Base-by-base conservation (phyloP, 1,140 invertebrate species). In the Stegodyphus dumicola region DNA sequence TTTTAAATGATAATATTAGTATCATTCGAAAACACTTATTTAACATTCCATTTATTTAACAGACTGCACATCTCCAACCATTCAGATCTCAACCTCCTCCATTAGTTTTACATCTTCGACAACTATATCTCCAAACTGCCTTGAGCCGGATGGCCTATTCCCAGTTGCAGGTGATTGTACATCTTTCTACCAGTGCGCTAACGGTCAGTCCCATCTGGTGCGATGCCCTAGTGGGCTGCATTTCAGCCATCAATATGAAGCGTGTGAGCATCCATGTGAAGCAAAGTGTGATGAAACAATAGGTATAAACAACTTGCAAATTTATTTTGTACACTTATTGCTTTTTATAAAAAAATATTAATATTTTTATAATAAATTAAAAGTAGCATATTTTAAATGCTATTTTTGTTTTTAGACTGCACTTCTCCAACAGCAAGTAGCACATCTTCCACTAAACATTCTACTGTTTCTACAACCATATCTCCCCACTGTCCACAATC, bases 151-250 rank as follows among this genome's bases (percentile, higher is more conserved):
- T 4, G 83, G 83, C 5, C 52, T 85, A 1, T 75, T 66, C 60
- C 71, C 71, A 3, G 64, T 7, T 11, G 6, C 18, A 9, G 53
- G 60, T 10, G 15, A 73, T 9, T 86, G 85, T 33, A 7, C n/a
- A 0, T 18, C 52, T 48, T 86, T 70, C 7, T 71, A 66, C 51
- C 18, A 76, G 13, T 85, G 83, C 15, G 17, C 60, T 0, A 53
- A 77, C n/a, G 83, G 74, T 5, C 65, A 18, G 10, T 7, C 48
- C 5, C 13, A 66, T 6, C 49, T 67, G 0, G 18, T 52, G 7
- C 5, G 7, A 7, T 85, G 83, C 33, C 74, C 74, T 9, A 49
- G n/a, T 13, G 75, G 76, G 13, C 52, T 85, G 6, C 83, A 85
- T 56, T 85, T 52, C 69, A 85, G 65, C 6, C 11, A 3, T 7